Conservation (phyloP, 2,113 vertebrate species). For the Cettia cetti region DNA sequence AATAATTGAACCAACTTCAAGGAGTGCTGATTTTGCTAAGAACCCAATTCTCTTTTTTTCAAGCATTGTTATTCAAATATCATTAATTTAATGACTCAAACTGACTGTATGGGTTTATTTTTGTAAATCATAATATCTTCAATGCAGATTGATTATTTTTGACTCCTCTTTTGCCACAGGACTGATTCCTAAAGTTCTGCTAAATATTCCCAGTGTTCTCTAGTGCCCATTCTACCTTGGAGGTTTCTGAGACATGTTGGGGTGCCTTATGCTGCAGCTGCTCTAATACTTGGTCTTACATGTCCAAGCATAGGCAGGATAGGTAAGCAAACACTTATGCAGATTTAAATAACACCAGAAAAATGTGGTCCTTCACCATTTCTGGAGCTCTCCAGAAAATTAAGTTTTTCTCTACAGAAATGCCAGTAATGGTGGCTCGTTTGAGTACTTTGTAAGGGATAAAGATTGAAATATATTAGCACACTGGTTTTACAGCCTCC, state of each 20-base stretch:
- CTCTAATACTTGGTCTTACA: background rate
- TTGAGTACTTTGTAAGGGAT: background rate
- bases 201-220: background rate
- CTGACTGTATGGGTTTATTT: background rate
- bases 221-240: background rate
- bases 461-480: background rate
- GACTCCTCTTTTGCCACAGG: background rate
- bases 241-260: background rate
- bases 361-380: background rate
- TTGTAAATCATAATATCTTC: background rate
- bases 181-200: background rate
- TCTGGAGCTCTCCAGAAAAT: background rate
- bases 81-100: background rate
- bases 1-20: slow-evolving; percentile 38
- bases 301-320: background rate
- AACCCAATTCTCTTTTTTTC: background rate
- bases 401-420: background rate
- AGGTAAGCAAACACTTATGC: background rate
- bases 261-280: background rate
- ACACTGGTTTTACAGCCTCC: background rate
- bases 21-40: background rate
- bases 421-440: background rate
- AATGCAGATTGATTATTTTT: background rate
- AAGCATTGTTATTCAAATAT: background rate
- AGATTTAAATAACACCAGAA: background rate